Evolutionary conservation across 2,797 vertebrate genomes (phyloP).

Genomic region (Sarcophilus harrisii): DNA sequence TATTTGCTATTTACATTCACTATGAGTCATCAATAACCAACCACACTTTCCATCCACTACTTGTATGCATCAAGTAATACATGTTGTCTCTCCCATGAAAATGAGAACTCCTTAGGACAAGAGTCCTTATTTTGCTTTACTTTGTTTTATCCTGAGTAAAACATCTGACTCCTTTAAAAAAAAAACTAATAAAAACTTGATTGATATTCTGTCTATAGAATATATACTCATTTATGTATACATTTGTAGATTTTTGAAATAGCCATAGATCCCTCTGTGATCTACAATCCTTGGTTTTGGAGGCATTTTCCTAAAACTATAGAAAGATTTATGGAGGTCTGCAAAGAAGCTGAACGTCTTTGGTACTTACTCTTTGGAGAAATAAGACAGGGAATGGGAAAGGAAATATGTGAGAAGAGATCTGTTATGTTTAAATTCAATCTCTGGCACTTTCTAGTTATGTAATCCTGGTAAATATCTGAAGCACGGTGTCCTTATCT

Average conservation of each 20-base stretch:
- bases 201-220: neutral
- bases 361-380: neutral
- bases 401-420: neutral
- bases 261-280: neutral
- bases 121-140: neutral
- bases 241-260: neutral
- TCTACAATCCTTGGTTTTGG: neutral
- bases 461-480: neutral
- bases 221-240: neutral
- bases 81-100: neutral
- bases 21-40: neutral
- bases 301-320: neutral
- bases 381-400: neutral
- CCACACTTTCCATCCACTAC: neutral
- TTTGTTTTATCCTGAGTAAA: neutral
- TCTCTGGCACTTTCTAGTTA: neutral
- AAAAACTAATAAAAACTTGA: neutral
- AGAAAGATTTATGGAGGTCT: neutral
- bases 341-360: neutral
- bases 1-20: neutral
- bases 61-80: neutral
- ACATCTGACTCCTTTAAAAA: neutral
- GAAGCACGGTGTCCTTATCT: neutral
- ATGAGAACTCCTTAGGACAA: neutral
- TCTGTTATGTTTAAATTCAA: neutral